Evolutionary conservation across 2,113 vertebrate genomes (phyloP).

Genomic region (Bubo bubo): DNA sequence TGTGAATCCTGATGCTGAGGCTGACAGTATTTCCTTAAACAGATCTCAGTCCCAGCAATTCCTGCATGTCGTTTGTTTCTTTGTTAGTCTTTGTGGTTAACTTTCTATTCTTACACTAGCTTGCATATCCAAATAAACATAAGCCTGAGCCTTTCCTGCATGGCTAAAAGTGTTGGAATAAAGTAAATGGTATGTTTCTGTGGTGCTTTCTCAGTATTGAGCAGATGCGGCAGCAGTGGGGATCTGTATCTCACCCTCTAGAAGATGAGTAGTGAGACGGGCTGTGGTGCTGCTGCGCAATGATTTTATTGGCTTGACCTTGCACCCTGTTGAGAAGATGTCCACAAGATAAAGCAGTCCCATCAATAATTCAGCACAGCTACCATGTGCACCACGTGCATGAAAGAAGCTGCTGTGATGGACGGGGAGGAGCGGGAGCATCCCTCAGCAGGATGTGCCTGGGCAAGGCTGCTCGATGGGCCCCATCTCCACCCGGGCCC

Average conservation of each 20-base stretch:
- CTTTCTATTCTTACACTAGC: background rate
- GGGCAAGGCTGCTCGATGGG: too few species aligned
- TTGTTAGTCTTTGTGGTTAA: too few species aligned
- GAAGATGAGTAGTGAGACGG: rapidly evolving
- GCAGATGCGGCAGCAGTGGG: rapidly evolving
- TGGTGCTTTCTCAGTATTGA: rapidly evolving
- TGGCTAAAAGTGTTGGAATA: background rate
- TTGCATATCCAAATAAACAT: background rate
- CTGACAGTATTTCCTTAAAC: background rate
- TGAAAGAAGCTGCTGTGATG: rapidly evolving
- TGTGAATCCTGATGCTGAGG: background rate
- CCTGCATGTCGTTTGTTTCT: rapidly evolving
- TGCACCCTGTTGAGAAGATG: background rate
- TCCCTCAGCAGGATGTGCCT: background rate
- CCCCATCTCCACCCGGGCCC: background rate
- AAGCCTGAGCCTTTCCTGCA: background rate
- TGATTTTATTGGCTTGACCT: background rate
- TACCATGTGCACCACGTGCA: rapidly evolving
- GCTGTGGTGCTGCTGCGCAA: rapidly evolving
- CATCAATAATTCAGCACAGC: background rate
- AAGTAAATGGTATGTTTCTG: too few species aligned
- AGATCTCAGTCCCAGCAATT: too few species aligned
- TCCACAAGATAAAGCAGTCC: background rate
- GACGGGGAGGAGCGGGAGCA: rapidly evolving
- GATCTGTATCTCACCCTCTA: rapidly evolving